Percentiles rank a stretch among this genome's conserved stretches.
phyloP scores from a whole-genome alignment of 2,113 vertebrate genomes.

The Dicaeum eximium region DNA sequence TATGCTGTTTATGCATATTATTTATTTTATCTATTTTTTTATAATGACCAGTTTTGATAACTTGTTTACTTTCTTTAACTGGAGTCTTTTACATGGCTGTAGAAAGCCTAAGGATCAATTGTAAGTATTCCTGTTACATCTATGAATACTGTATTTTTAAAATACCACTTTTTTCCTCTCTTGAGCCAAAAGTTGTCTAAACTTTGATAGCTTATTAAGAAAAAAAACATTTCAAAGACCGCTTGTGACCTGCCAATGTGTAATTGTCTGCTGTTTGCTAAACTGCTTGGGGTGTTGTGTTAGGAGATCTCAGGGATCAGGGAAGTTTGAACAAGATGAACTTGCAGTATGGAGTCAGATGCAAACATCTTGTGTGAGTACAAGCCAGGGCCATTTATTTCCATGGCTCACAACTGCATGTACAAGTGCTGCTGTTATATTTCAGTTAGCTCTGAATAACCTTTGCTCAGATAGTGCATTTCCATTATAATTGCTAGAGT shows the following conservation, averaged over 20 bases:
- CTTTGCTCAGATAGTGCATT: background rate
- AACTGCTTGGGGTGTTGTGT: background rate
- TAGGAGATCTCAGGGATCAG: background rate
- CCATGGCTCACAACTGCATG: background rate
- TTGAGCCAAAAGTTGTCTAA: background rate
- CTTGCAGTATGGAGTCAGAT: background rate
- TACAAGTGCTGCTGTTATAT: background rate
- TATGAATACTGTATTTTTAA: background rate
- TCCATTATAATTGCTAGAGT: background rate
- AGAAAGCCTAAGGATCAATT: constrained; percentile 96
- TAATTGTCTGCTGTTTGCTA: background rate
- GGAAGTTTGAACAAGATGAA: background rate
- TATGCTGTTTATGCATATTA: background rate
- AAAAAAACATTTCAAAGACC: background rate
- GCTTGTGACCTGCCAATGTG: background rate
- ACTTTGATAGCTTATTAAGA: background rate
- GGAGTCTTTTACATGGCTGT: constrained; percentile 83
- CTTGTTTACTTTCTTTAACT: constrained; percentile 78
- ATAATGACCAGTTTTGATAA: background rate
- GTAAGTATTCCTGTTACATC: constrained; percentile 77
- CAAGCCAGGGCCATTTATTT: background rate
- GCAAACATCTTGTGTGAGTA: background rate
- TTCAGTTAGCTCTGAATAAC: background rate
- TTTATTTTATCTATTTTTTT: background rate
- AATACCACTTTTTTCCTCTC: background rate